Conservation (phyloP, 2,888 invertebrate genomes). For the Chloromyia formosa region DNA sequence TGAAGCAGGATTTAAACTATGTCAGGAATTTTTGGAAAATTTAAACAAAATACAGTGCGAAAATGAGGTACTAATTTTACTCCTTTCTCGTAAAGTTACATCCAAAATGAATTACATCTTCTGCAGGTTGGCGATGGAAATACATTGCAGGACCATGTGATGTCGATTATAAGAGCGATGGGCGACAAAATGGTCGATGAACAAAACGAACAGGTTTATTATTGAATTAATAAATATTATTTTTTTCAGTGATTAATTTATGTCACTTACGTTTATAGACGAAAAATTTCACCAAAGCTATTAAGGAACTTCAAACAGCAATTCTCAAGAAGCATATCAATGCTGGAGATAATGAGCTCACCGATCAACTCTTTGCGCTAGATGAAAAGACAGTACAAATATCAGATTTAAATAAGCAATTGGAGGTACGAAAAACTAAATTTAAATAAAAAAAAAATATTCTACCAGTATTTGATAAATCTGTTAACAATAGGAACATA, state of each 20-base stretch:
- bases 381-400: conserved; percentile 23
- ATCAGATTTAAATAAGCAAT: conserved; percentile 26
- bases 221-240: too few relatives aligned
- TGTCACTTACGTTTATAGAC: background rate
- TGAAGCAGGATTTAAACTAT: conserved; percentile 43
- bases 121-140: conserved; percentile 29
- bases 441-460: background rate
- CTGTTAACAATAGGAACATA: conserved; percentile 9
- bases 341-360: background rate
- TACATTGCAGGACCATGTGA: conserved; percentile 37
- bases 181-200: conserved; percentile 32
- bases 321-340: conserved; percentile 24
- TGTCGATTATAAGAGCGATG: conserved; percentile 30
- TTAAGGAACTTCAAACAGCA: conserved; percentile 16
- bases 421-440: conserved; percentile 25
- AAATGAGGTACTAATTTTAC: conserved; percentile 5
- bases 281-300: conserved; percentile 26
- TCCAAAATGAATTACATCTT: background rate
- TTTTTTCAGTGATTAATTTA: background rate
- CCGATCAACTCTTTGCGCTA: background rate
- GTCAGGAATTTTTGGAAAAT: conserved; percentile 45
- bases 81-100: background rate
- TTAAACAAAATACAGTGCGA: conserved; percentile 30
- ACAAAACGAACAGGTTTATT: conserved; percentile 37
- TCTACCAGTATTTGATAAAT: background rate